Conservation (phyloP, 2,797 vertebrate species). For the Kryptolebias ocellatus region DNA sequence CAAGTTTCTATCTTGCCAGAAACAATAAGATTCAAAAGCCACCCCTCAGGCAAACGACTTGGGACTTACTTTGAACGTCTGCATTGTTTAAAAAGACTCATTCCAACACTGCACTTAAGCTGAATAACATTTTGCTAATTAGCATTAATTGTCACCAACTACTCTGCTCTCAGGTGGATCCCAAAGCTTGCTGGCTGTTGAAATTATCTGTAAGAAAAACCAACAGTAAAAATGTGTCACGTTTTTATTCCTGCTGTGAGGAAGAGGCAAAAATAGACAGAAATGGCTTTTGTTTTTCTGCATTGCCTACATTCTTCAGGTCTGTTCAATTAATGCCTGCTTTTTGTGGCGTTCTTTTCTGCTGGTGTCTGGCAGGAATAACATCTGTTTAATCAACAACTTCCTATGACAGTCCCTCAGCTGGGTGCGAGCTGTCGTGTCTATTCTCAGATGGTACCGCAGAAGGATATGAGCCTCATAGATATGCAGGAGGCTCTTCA, state of each 20-base stretch:
- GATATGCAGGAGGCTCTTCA: constrained; percentile 68
- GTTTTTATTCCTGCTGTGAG: constrained; percentile 44
- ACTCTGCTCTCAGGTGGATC: constrained; percentile 65
- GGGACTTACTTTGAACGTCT: constrained; percentile 34
- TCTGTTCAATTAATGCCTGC: constrained; percentile 76
- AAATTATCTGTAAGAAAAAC: constrained; percentile 27
- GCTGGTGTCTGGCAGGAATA: constrained; percentile 51
- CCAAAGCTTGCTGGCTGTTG: constrained; percentile 21
- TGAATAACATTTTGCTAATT: constrained; percentile 76
- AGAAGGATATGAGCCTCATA: constrained; percentile 69
- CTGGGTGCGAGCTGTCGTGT: constrained; percentile 65
- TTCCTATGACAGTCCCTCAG: constrained; percentile 73
- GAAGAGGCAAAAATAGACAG: constrained; percentile 40
- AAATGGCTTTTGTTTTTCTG: constrained; percentile 55
- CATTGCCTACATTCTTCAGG: constrained; percentile 55
- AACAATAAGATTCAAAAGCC: constrained; percentile 44
- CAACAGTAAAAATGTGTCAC: constrained; percentile 10
- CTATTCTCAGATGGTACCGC: constrained; percentile 68
- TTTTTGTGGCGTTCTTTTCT: constrained; percentile 68
- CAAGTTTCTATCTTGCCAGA: constrained; percentile 29
- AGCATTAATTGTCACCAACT: constrained; percentile 77
- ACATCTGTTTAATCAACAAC: constrained; percentile 82
- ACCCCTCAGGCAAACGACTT: constrained; percentile 17
- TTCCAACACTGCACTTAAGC: constrained; percentile 20
- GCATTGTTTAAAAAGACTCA: constrained; percentile 24